Evolutionary conservation across 2,113 vertebrate genomes (phyloP).

Genomic region (Jacana jacana): DNA sequence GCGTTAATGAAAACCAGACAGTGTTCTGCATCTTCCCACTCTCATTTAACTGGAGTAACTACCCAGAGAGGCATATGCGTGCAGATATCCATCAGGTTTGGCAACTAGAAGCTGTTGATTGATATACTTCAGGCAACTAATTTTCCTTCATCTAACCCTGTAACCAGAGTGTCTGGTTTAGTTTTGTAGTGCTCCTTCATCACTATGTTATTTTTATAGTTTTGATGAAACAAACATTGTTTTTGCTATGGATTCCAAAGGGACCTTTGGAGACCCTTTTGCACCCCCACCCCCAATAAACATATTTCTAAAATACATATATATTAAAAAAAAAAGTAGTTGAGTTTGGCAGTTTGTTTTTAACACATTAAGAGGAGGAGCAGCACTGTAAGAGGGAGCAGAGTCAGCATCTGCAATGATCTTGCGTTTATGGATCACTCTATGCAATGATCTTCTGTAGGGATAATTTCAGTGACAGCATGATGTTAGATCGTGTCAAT

Average conservation of each 20-base stretch:
- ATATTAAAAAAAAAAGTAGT: background rate
- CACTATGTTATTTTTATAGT: background rate
- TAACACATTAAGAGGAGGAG: background rate
- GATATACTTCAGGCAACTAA: background rate
- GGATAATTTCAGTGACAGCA: slow-evolving; percentile 4
- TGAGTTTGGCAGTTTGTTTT: background rate
- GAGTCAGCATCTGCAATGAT: background rate
- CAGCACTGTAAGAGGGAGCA: background rate
- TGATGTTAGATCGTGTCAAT: background rate
- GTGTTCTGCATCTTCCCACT: background rate
- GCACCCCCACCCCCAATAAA: background rate
- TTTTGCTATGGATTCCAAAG: background rate
- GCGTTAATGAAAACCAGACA: background rate
- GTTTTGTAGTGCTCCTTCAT: background rate
- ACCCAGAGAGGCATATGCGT: background rate
- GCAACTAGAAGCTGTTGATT: background rate
- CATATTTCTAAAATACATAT: background rate
- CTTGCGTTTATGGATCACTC: background rate
- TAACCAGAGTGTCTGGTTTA: background rate
- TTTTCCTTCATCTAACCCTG: background rate
- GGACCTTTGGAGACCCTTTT: background rate
- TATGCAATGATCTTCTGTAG: background rate
- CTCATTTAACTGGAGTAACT: background rate
- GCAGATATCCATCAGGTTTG: background rate
- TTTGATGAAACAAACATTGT: background rate